phyloP scores from a whole-genome alignment of 1,140 invertebrate species.

The Ceratosolen solmsi region DNA sequence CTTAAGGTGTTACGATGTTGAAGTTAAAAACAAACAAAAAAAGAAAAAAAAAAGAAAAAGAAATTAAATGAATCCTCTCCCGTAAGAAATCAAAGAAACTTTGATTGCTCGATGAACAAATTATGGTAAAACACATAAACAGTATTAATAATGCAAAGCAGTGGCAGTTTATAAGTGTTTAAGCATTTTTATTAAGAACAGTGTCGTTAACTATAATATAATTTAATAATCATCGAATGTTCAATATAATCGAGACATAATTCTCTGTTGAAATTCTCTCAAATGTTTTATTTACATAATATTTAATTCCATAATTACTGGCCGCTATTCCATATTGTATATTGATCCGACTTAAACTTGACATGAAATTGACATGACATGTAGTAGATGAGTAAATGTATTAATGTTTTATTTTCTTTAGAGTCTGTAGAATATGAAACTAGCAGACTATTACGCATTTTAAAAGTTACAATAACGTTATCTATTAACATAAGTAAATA shows the following conservation, averaged over 20 bases:
- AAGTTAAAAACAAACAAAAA: no score
- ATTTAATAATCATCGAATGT: conserved; percentile 42
- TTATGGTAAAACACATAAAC: no score
- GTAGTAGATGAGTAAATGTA: not conserved
- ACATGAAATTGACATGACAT: no score
- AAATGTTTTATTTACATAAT: not conserved
- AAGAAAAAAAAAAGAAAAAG: not conserved
- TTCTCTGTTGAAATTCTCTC: not conserved
- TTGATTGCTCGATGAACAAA: no score
- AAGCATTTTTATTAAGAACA: conserved; percentile 32
- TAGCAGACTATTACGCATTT: not conserved
- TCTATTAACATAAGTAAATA: not conserved
- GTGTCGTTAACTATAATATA: conserved; percentile 30
- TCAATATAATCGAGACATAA: conserved; percentile 45
- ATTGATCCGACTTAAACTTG: no score
- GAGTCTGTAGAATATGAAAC: not conserved
- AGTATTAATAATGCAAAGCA: conserved; percentile 1
- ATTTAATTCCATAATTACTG: not conserved
- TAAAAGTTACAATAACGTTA: not conserved
- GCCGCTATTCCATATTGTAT: not conserved
- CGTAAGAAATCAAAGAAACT: not conserved
- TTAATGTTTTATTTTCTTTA: not conserved
- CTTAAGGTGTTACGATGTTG: conserved; percentile 19
- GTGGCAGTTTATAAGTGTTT: conserved; percentile 39
- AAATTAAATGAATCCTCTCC: not conserved